Conservation (phyloP, 92 coral and sea anemone genomes). For the Phymanthus crucifer region DNA sequence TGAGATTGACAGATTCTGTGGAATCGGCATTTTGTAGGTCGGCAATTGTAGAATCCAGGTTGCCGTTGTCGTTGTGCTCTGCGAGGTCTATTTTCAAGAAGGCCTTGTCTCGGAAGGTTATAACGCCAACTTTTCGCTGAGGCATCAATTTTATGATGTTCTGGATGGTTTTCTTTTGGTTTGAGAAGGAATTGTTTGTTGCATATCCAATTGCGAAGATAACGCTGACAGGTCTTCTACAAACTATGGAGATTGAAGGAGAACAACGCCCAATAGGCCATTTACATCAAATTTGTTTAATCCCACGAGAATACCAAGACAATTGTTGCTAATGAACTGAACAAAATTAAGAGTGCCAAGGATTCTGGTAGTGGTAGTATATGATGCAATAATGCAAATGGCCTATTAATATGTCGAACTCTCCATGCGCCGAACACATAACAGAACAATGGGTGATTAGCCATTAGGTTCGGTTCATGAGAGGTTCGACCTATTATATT, state of each 20-base stretch:
- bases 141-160: neutral
- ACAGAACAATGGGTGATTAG: too few species aligned
- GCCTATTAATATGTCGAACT: too few species aligned
- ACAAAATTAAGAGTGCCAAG: too few species aligned
- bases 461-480: too few species aligned
- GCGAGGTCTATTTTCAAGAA: neutral
- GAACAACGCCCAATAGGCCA: too few species aligned
- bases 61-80: neutral
- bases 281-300: too few species aligned
- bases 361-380: too few species aligned
- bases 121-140: neutral
- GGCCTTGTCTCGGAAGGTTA: neutral
- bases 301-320: too few species aligned
- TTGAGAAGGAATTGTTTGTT: constrained; percentile 7
- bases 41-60: neutral
- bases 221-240: constrained; percentile 12
- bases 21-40: neutral
- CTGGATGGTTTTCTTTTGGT: constrained; percentile 2
- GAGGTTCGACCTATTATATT: too few species aligned
- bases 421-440: too few species aligned
- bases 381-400: too few species aligned
- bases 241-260: constrained; percentile 10
- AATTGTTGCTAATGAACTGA: too few species aligned
- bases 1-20: neutral
- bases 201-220: constrained; percentile 41